These are phyloP conservation scores for Caenorhabditis sp. DNA, from an alignment of 2,888 invertebrate genomes.

Conservation along the genomic window DNA sequence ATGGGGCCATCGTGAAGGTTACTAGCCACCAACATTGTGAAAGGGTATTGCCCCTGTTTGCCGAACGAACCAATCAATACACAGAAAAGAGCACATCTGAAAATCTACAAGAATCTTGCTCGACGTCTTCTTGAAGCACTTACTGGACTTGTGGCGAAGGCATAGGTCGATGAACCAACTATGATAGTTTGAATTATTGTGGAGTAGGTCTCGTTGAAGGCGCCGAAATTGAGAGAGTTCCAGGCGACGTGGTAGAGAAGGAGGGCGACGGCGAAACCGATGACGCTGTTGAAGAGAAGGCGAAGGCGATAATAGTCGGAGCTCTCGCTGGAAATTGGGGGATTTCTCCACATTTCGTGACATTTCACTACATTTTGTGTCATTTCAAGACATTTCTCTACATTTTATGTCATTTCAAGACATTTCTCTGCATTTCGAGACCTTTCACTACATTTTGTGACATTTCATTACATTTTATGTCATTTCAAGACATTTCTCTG, in stretches of 20 bases:
- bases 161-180: constrained; percentile 48
- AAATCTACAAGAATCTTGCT: constrained; percentile 53
- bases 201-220: constrained; percentile 47
- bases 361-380: no score
- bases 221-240: constrained; percentile 65
- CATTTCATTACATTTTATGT: no score
- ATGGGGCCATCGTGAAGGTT: constrained; percentile 61
- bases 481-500: no score
- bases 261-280: constrained; percentile 56
- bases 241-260: constrained; percentile 60
- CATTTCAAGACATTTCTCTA: no score
- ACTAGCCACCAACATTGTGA: constrained; percentile 53
- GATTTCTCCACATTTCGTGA: no score
- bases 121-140: constrained; percentile 11
- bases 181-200: constrained; percentile 53
- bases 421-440: no score
- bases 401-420: no score
- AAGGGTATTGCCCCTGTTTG: constrained; percentile 59
- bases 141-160: constrained; percentile 60
- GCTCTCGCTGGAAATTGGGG: constrained; percentile 45
- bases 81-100: constrained; percentile 63
- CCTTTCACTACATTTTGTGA: no score
- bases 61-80: constrained; percentile 61
- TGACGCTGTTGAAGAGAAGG: constrained; percentile 49
- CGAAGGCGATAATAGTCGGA: constrained; percentile 60